Evolutionary conservation across 2,797 vertebrate species (phyloP), one percentile per base, ranked within the genome.

Genomic region (Sebastes steindachneri): DNA sequence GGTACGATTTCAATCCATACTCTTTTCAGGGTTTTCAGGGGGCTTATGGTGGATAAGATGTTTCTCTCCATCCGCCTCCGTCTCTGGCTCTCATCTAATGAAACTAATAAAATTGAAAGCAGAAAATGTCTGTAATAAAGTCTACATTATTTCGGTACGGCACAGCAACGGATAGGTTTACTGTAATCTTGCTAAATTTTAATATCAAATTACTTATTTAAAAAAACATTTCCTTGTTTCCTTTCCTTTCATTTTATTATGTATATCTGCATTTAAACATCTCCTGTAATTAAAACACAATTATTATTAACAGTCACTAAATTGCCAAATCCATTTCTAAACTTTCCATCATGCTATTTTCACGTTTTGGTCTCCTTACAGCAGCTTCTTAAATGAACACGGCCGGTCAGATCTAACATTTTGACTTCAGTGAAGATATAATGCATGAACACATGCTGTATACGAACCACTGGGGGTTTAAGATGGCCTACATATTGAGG

Each of bases 401-500:
- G 23, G 19, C 28, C 26, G 37, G 19, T 71, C 9, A 64, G 51
- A 65, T 23, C 2, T 37, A 4, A 58, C 26, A 28, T 35, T 48
- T 59, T 17, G 19, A 57, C 28, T 25, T 31, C 5, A 31, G 21
- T 58, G 48, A 57, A 9, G 21, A 57, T 31, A 51, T 53, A 29
- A 19, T 10, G 23, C 14, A 66, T 23, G 19, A 64, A 62, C 12
- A 59, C 51, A 59, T 10, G 31, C 3, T 53, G 77, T 48, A 48
- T 4, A 23, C 14, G 14, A 31, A 58, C 19, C 59, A 59, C 37
- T 23, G 9, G 37, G 23, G 62, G 35, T 72, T 71, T 7, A 28
- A 51, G 17, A 33, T 41, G 62, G 54, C 57, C 21, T 64, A 79
- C 37, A 70, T 73, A 51, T 31, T 45, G 26, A 63, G 31, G 28